These are phyloP conservation scores for Cetoscarus ocellatus DNA, from an alignment of 2,797 vertebrate species.

Conservation along the genomic window DNA sequence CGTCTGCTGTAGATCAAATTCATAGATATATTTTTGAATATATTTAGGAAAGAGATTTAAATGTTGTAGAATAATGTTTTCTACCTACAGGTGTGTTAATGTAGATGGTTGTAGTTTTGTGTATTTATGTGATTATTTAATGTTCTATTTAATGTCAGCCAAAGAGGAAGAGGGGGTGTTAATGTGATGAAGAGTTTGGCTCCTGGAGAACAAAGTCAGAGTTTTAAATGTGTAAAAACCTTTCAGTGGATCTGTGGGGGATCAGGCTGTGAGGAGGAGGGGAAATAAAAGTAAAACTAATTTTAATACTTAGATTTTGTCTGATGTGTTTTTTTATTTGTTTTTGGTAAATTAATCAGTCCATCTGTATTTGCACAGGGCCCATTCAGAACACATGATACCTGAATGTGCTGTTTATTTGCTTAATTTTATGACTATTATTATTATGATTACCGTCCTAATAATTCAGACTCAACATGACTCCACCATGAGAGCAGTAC, in stretches of 20 bases:
- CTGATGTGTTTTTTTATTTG: conserved; percentile 21
- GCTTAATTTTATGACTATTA: no score
- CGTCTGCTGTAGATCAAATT: conserved; percentile 39
- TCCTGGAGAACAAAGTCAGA: conserved; percentile 30
- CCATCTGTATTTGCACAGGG: no score
- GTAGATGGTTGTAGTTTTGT: conserved; percentile 14
- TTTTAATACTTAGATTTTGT: conserved; percentile 18
- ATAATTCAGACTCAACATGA: no score
- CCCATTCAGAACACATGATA: no score
- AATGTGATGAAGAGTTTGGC: conserved; percentile 5
- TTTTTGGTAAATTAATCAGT: no score
- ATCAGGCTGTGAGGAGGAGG: conserved; percentile 7
- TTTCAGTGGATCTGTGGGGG: conserved; percentile 12
- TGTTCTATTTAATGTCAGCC: conserved; percentile 55
- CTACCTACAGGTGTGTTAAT: conserved; percentile 2
- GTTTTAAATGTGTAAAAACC: conserved; percentile 3
- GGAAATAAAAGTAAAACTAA: conserved; percentile 11
- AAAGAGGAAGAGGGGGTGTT: conserved; percentile 18
- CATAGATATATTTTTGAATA: background rate
- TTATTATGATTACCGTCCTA: no score
- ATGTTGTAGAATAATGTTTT: conserved; percentile 25
- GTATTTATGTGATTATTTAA: conserved; percentile 70
- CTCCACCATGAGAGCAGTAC: no score
- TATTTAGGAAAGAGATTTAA: conserved; percentile 4
- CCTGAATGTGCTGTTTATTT: no score